Conservation (phyloP, 2,888 invertebrate species). For the Spialia ferax region DNA sequence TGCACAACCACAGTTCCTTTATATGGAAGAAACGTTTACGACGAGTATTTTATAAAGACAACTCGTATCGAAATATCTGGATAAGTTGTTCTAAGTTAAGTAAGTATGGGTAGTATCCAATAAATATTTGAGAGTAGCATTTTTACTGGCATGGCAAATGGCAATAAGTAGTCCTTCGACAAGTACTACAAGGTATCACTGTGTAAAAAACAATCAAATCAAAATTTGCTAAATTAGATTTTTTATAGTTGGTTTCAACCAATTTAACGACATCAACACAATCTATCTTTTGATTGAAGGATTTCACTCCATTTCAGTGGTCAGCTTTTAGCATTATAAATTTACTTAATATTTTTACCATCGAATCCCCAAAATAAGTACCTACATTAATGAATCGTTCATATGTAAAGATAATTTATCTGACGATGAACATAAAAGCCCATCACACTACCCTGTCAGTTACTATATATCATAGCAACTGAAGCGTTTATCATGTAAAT, state of each 20-base stretch:
- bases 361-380: background rate
- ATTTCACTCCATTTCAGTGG: background rate
- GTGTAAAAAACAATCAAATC: no score
- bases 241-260: no score
- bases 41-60: background rate
- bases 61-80: background rate
- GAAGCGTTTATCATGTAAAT: conserved; percentile 29
- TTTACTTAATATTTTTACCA: background rate
- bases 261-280: no score
- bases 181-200: no score
- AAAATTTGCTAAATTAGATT: no score
- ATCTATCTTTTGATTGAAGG: background rate
- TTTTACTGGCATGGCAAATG: no score
- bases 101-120: background rate
- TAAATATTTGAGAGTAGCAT: no score
- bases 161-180: no score
- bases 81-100: background rate
- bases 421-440: conserved; percentile 4
- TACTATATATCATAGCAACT: conserved; percentile 27
- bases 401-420: conserved; percentile 17
- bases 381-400: background rate
- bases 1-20: conserved; percentile 15
- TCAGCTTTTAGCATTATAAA: background rate
- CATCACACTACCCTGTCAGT: conserved; percentile 14
- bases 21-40: conserved; percentile 7